phyloP scores from a whole-genome alignment of 2,888 invertebrate genomes.

The Mythimna loreyi region DNA sequence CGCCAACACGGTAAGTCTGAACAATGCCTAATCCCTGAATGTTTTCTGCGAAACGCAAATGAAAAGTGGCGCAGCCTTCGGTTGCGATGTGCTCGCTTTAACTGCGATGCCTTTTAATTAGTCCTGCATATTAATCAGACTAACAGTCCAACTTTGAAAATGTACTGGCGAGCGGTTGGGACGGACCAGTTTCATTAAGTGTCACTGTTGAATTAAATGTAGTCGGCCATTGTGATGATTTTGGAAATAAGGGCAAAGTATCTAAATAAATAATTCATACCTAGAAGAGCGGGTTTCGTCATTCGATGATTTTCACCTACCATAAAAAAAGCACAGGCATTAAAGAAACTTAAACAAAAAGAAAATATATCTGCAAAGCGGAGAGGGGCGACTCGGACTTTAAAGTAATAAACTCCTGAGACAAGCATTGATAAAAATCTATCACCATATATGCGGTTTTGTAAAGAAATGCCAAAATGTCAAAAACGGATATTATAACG shows the following conservation, averaged over 20 bases:
- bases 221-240: background rate
- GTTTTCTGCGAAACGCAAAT: constrained; percentile 58
- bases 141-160: constrained; percentile 66
- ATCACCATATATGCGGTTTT: too few relatives aligned
- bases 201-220: background rate
- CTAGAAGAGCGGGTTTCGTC: background rate
- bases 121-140: constrained; percentile 76
- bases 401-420: too few relatives aligned
- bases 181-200: constrained; percentile 25
- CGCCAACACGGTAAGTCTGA: too few relatives aligned
- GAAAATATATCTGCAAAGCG: too few relatives aligned
- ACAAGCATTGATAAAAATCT: too few relatives aligned
- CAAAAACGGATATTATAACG: too few relatives aligned
- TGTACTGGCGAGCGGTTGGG: constrained; percentile 47
- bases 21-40: constrained; percentile 42
- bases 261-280: background rate
- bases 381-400: too few relatives aligned
- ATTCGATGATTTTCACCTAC: too few relatives aligned
- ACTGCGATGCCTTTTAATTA: constrained; percentile 74
- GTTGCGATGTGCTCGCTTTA: constrained; percentile 60
- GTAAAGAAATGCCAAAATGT: too few relatives aligned
- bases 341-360: too few relatives aligned
- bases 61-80: constrained; percentile 63
- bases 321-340: too few relatives aligned
- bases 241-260: background rate